These are phyloP conservation scores for Atta colombica DNA, from an alignment of 1,140 invertebrate species.

Conservation along the genomic window DNA sequence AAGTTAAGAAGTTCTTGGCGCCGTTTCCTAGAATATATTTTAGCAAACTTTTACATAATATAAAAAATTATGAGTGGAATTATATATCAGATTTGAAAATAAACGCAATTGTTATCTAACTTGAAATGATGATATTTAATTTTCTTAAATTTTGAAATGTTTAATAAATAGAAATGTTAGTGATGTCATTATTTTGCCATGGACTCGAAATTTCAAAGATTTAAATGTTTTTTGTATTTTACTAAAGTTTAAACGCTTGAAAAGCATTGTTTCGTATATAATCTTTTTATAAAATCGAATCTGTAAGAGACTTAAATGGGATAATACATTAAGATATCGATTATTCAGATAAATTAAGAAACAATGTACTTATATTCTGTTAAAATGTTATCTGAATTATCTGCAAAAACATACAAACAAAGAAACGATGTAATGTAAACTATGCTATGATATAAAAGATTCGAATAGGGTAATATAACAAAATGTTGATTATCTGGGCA, in stretches of 20 bases:
- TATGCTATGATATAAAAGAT: too few species aligned
- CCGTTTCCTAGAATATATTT: background rate
- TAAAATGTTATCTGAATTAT: background rate
- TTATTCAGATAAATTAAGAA: background rate
- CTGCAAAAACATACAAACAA: background rate
- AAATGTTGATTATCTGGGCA: too few species aligned
- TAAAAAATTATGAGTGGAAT: background rate
- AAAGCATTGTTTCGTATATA: background rate
- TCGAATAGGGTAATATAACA: too few species aligned
- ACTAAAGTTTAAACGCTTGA: background rate
- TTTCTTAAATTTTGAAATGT: background rate
- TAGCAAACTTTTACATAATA: background rate
- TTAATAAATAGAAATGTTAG: background rate
- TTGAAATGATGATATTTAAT: constrained; percentile 1
- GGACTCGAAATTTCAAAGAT: background rate
- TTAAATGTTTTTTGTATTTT: background rate
- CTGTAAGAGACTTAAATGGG: background rate
- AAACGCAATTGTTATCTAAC: background rate
- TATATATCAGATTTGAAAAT: background rate
- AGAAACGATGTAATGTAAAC: background rate
- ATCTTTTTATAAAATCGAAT: background rate
- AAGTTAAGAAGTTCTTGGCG: background rate
- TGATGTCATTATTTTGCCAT: background rate
- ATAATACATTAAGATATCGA: background rate
- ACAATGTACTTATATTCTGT: background rate